Conservation (phyloP, 2,113 vertebrate genomes). For the Bombycilla garrulus region DNA sequence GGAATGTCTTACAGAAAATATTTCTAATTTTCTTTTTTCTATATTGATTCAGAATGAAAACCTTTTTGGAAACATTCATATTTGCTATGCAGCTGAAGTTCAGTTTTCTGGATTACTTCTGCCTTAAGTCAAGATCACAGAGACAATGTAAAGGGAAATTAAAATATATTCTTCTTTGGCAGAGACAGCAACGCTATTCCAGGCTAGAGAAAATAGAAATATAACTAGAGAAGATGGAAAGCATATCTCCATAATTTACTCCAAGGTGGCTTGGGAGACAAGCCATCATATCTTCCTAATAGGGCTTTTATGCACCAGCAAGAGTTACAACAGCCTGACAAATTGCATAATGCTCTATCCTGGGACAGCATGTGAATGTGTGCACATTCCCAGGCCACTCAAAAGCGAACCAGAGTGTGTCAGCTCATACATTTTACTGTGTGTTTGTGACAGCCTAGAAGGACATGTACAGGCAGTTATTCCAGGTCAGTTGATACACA, state of each 20-base stretch:
- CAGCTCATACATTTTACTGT: neutral
- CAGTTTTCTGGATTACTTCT: neutral
- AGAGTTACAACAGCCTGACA: neutral
- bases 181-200: neutral
- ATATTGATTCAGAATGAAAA: neutral
- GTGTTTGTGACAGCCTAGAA: neutral
- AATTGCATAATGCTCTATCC: neutral
- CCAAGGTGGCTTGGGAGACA: neutral
- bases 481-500: neutral
- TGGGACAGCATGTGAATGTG: neutral
- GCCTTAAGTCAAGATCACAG: neutral
- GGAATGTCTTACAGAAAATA: neutral
- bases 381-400: neutral
- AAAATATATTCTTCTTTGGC: neutral
- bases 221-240: neutral
- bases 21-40: neutral
- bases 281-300: neutral
- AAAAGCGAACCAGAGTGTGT: neutral
- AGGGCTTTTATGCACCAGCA: neutral
- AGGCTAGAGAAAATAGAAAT: neutral
- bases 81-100: neutral
- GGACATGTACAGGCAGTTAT: neutral
- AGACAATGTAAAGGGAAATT: neutral
- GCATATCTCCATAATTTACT: neutral
- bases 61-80: neutral